Conservation (phyloP, 2,888 invertebrate genomes). For the Agonopterix subpropinquella region DNA sequence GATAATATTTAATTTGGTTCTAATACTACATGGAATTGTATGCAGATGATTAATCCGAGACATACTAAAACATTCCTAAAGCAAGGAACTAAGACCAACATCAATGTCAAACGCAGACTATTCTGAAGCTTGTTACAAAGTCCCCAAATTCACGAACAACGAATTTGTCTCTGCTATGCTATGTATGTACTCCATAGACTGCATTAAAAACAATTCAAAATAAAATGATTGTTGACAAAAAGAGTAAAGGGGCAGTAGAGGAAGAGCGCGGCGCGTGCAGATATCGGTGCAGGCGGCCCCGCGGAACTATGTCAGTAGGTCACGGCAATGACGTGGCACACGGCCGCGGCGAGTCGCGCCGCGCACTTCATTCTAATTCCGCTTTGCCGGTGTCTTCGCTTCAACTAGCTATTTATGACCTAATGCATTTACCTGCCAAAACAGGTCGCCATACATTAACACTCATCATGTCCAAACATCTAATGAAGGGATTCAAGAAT, state of each 20-base stretch:
- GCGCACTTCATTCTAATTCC: slow-evolving; percentile 75
- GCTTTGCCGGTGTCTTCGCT: slow-evolving; percentile 64
- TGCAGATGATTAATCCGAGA: not conserved
- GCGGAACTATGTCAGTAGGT: slow-evolving; percentile 82
- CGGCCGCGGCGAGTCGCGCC: slow-evolving; percentile 63
- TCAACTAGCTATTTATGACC: slow-evolving; percentile 32
- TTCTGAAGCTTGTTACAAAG: too few relatives aligned
- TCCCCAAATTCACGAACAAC: too few relatives aligned
- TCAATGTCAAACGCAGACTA: too few relatives aligned
- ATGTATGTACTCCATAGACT: not conserved
- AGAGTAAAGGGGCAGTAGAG: slow-evolving; percentile 49
- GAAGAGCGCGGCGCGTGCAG: slow-evolving; percentile 66
- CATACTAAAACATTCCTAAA: not conserved
- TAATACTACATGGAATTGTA: not conserved
- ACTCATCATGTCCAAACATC: not conserved
- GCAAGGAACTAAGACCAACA: too few relatives aligned
- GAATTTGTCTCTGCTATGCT: too few relatives aligned
- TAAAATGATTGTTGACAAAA: slow-evolving; percentile 19
- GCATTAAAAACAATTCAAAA: not conserved
- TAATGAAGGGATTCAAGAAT: not conserved
- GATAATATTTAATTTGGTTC: not conserved
- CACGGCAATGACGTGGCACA: slow-evolving; percentile 79
- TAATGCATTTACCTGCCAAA: slow-evolving; percentile 27
- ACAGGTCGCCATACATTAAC: slow-evolving; percentile 7
- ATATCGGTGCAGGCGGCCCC: slow-evolving; percentile 72